Conservation (phyloP, 2,113 vertebrate species). For the Columba janthina region DNA sequence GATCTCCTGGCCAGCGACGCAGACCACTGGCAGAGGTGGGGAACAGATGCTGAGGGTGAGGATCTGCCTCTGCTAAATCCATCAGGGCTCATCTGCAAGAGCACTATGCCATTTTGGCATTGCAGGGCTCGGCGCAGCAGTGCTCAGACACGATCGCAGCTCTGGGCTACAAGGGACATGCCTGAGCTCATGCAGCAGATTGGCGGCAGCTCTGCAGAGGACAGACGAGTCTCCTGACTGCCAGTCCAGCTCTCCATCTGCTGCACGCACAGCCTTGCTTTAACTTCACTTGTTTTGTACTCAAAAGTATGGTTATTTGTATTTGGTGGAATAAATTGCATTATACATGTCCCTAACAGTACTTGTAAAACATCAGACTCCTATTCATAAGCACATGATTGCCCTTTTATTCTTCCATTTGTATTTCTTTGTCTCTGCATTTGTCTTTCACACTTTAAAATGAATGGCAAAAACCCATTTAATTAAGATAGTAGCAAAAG, state of each 20-base stretch:
- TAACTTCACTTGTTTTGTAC: not conserved
- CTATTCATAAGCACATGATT: not conserved
- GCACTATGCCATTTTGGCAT: not conserved
- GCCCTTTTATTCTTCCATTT: not conserved
- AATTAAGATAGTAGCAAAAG: not conserved
- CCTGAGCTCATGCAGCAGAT: not conserved
- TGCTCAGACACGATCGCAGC: not conserved
- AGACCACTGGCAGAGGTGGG: not conserved
- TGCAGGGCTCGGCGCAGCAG: not conserved
- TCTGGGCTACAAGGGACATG: not conserved
- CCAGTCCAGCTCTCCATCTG: not conserved
- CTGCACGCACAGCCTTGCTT: not conserved
- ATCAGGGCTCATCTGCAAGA: not conserved
- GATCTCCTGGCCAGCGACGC: not conserved
- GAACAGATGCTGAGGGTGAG: not conserved
- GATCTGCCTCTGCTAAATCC: not conserved
- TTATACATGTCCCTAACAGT: not conserved
- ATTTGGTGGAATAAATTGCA: not conserved
- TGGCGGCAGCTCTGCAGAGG: not conserved
- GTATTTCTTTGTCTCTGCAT: not conserved
- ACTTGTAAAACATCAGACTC: not conserved
- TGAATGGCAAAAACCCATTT: not conserved
- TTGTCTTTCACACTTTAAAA: constrained; percentile 9
- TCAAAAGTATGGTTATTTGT: not conserved
- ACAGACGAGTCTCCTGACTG: not conserved